phyloP scores from a whole-genome alignment of 53 echinoderm and acorn worm genomes.

The Arbacia lixula region DNA sequence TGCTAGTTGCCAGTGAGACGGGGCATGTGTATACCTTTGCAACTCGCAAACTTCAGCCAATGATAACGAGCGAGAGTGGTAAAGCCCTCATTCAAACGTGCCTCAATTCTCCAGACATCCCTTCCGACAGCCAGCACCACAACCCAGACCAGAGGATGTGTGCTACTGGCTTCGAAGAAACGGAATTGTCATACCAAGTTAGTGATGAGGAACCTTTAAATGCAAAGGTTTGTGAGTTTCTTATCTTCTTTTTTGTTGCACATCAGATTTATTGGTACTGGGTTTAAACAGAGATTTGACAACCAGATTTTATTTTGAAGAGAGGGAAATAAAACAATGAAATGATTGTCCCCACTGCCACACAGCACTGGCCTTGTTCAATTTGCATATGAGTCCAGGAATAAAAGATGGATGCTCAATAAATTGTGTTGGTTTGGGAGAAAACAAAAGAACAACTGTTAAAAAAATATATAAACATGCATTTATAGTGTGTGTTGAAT shows the following conservation, averaged over 20 bases:
- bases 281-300: too few species aligned
- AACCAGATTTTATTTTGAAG: too few species aligned
- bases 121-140: slow-evolving; percentile 62
- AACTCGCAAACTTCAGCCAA: slow-evolving; percentile 96
- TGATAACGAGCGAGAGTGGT: slow-evolving; percentile 99
- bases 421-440: too few species aligned
- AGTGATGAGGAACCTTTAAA: slow-evolving; percentile 48
- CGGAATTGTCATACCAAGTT: slow-evolving; percentile 89
- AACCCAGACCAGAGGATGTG: slow-evolving; percentile 91
- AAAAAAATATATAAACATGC: too few species aligned
- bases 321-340: too few species aligned
- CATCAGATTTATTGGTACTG: neutral
- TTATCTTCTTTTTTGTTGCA: too few species aligned
- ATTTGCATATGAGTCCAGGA: too few species aligned
- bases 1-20: slow-evolving; percentile 98
- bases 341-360: too few species aligned
- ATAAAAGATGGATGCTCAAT: too few species aligned
- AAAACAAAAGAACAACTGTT: too few species aligned
- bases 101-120: slow-evolving; percentile 93
- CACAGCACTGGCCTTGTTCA: too few species aligned
- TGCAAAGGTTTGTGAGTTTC: slow-evolving; percentile 47
- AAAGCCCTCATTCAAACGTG: slow-evolving; percentile 98
- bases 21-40: slow-evolving; percentile 99
- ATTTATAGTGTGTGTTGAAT: too few species aligned
- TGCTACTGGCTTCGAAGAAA: slow-evolving; percentile 98